Conservation (phyloP, 1,140 invertebrate species). For the Drosophila pallidifrons region DNA sequence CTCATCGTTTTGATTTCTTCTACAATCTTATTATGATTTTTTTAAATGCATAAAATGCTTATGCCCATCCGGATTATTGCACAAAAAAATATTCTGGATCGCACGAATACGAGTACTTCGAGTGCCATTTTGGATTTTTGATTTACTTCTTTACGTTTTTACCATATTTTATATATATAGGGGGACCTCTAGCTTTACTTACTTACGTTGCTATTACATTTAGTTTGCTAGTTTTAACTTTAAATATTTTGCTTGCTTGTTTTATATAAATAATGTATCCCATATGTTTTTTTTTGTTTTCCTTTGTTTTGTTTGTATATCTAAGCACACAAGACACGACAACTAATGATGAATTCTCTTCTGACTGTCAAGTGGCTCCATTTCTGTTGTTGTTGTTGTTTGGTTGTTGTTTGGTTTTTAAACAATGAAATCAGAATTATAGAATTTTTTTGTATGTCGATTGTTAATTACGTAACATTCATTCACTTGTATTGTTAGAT, state of each 20-base stretch:
- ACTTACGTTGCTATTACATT: conserved; percentile 40
- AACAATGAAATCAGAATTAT: conserved; percentile 15
- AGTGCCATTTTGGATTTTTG: conserved; percentile 2
- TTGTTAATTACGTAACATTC: conserved; percentile 29
- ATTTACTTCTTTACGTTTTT: neutral
- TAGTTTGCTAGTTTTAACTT: conserved; percentile 48
- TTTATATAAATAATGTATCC: conserved; percentile 32
- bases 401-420: conserved; percentile 8
- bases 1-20: conserved; percentile 83
- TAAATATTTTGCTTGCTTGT: conserved; percentile 41
- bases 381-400: conserved; percentile 3
- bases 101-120: conserved; percentile 12
- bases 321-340: conserved; percentile 31
- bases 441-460: neutral
- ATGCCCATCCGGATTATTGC: conserved; percentile 66
- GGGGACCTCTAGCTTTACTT: conserved; percentile 16
- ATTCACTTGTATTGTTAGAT: conserved; percentile 1
- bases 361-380: conserved; percentile 28
- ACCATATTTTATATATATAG: conserved; percentile 7
- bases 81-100: conserved; percentile 70
- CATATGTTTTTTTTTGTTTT: conserved; percentile 18
- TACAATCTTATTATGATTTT: conserved; percentile 71
- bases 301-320: conserved; percentile 17
- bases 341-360: conserved; percentile 21
- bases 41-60: conserved; percentile 74